phyloP scores from a whole-genome alignment of 2,797 vertebrate species.

The Enteromius thamalakanensis region DNA sequence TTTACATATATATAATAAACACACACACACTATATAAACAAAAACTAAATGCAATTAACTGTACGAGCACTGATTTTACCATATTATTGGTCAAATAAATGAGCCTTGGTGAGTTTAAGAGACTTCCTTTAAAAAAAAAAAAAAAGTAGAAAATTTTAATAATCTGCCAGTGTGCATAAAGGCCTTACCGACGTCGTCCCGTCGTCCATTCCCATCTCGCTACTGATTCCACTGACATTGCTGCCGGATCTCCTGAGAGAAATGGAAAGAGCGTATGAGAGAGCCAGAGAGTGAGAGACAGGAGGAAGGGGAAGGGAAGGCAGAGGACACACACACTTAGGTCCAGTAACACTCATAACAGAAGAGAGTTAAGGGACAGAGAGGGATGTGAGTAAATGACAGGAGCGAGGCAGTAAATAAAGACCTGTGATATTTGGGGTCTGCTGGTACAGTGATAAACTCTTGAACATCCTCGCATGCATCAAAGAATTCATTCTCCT shows the following conservation, averaged over 20 bases:
- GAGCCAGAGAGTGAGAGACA: conserved; percentile 11
- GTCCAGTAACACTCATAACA: conserved; percentile 45
- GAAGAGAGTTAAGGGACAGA: neutral
- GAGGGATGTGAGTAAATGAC: neutral
- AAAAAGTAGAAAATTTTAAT: neutral
- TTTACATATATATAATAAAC: no score
- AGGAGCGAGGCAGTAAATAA: conserved; percentile 44
- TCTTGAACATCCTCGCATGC: conserved; percentile 86
- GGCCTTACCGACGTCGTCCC: conserved; percentile 79
- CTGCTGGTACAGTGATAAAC: conserved; percentile 89
- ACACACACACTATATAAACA: no score
- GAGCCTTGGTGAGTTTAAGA: neutral
- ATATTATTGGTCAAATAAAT: neutral
- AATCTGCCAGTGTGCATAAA: neutral
- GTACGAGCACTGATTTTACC: neutral
- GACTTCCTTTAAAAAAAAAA: neutral
- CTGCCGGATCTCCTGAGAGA: conserved; percentile 89
- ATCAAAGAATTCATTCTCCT: conserved; percentile 96
- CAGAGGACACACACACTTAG: conserved; percentile 59
- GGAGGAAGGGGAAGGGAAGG: conserved; percentile 18
- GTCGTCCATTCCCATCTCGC: conserved; percentile 89
- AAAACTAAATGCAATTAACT: no score
- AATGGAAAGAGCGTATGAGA: conserved; percentile 48
- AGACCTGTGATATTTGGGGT: conserved; percentile 91
- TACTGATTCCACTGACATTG: conserved; percentile 92